Evolutionary conservation across 2,797 vertebrate genomes (phyloP).

Genomic region (Remorina albescens): DNA sequence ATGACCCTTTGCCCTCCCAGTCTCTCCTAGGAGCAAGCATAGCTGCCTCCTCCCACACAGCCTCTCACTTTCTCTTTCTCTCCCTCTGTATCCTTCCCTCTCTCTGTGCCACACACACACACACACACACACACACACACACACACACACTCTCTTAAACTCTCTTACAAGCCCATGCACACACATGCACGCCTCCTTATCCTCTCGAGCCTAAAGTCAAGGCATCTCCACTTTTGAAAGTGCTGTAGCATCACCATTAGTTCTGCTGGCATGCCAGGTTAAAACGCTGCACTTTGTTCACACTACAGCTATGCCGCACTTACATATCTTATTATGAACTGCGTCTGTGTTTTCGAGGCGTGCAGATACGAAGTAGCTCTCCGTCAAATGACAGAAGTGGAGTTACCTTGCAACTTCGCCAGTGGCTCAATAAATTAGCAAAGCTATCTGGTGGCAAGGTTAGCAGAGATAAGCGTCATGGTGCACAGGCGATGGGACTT

Average conservation of each 20-base stretch:
- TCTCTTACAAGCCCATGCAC: conserved; percentile 28
- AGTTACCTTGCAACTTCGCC: conserved; percentile 58
- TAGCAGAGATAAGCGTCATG: conserved; percentile 62
- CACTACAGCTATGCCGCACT: conserved; percentile 16
- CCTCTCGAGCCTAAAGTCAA: conserved; percentile 34
- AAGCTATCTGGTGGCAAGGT: conserved; percentile 62
- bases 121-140: conserved; percentile 37
- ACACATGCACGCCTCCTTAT: conserved; percentile 24
- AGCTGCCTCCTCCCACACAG: conserved; percentile 80
- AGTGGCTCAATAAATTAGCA: conserved; percentile 81
- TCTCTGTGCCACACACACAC: conserved; percentile 38
- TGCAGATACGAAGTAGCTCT: conserved; percentile 30
- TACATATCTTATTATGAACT: conserved; percentile 53
- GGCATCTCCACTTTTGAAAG: conserved; percentile 29
- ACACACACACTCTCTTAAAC: conserved; percentile 5
- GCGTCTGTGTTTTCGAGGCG: conserved; percentile 30
- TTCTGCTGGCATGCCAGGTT: conserved; percentile 31
- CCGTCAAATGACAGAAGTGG: conserved; percentile 15
- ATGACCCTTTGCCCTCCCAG: conserved; percentile 81
- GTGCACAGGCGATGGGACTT: conserved; percentile 59
- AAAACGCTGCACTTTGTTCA: conserved; percentile 25
- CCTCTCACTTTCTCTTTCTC: conserved; percentile 51
- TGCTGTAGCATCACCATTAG: conserved; percentile 40
- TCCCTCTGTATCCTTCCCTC: conserved; percentile 44
- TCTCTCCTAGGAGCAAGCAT: conserved; percentile 76